Conservation (phyloP, 1,140 invertebrate genomes). For the Gryllus bimaculatus region DNA sequence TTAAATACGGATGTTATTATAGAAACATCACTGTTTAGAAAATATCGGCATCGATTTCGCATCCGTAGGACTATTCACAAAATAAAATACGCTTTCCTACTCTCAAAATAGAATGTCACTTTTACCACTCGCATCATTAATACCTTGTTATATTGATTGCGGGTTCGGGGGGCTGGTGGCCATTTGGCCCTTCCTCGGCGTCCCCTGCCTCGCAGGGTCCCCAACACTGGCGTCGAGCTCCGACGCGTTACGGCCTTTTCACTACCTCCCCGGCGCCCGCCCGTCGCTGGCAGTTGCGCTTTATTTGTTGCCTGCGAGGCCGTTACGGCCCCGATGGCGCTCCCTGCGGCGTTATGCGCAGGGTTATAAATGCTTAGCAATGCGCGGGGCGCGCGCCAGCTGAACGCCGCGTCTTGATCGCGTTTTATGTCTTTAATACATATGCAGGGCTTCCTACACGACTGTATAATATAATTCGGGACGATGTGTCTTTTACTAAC, state of each 20-base stretch:
- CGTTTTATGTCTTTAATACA: not conserved
- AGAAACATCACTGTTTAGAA: no score
- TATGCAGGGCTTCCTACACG: conserved; percentile 2
- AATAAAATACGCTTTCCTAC: no score
- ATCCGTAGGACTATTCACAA: no score
- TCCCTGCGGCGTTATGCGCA: not conserved
- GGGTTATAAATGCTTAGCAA: not conserved
- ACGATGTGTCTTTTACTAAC: conserved; percentile 4
- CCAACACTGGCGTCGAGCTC: no score
- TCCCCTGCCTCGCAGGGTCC: no score
- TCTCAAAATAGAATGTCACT: no score
- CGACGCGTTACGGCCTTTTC: not conserved
- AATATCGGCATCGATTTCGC: no score
- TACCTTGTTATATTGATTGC: no score
- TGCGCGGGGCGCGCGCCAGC: not conserved
- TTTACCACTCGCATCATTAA: no score
- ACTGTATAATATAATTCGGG: not conserved
- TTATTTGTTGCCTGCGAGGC: not conserved
- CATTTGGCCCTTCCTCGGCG: no score
- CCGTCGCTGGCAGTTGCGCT: not conserved
- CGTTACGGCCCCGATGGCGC: not conserved
- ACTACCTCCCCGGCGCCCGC: not conserved
- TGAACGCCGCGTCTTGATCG: not conserved
- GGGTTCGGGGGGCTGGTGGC: no score
- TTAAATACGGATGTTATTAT: no score